Conservation (phyloP, 2,888 invertebrate genomes). For the Acutogordius australiensis region DNA sequence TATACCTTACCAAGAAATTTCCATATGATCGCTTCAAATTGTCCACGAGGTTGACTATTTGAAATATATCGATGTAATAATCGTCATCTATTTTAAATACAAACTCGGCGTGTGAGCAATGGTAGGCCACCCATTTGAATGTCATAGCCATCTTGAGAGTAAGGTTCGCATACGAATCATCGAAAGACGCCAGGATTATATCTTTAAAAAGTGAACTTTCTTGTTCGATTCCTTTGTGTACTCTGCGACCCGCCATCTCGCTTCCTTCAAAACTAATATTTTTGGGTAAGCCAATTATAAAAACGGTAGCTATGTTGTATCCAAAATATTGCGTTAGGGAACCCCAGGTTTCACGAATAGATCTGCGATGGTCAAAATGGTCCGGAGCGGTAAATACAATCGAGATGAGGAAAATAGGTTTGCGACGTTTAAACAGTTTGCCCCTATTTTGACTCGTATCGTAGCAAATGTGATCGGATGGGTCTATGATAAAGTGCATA, state of each 20-base stretch:
- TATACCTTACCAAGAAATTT: neutral
- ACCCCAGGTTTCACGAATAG: neutral
- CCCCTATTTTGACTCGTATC: too few species aligned
- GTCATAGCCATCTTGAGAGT: neutral
- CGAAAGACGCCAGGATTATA: neutral
- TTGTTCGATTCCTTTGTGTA: neutral
- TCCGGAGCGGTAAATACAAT: neutral
- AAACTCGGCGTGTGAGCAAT: neutral
- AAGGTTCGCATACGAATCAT: neutral
- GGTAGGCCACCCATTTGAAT: neutral
- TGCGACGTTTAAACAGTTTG: too few species aligned
- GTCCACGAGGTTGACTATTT: neutral
- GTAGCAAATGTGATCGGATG: too few species aligned
- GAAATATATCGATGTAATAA: neutral
- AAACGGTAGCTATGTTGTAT: neutral
- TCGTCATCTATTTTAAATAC: neutral
- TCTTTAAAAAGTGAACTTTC: neutral
- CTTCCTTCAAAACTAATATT: too few species aligned
- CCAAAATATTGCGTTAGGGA: neutral
- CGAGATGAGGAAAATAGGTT: neutral
- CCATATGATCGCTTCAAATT: neutral
- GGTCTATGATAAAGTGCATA: too few species aligned
- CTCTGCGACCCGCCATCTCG: too few species aligned
- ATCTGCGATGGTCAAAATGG: neutral
- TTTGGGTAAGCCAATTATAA: neutral